Conservation (phyloP, 2,113 vertebrate genomes). For the Bungarus multicinctus region DNA sequence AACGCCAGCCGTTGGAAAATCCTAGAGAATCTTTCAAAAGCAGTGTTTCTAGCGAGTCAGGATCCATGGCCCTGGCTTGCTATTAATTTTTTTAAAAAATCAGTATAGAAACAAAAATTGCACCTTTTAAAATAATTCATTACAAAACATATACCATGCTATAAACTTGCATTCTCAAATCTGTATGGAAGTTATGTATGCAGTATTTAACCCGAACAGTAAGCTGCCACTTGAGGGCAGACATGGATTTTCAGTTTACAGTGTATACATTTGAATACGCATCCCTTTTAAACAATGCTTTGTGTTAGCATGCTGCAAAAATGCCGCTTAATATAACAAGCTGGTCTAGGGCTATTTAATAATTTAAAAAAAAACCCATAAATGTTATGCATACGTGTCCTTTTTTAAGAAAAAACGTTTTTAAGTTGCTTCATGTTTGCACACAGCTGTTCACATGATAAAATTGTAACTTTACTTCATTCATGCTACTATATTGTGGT, state of each 20-base stretch:
- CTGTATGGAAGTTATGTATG: conserved; percentile 73
- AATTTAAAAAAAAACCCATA: conserved; percentile 65
- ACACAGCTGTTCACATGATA: conserved; percentile 74
- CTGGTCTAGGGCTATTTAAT: conserved; percentile 78
- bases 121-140: conserved; percentile 66
- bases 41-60: conserved; percentile 8
- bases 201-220: conserved; percentile 76
- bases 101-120: conserved; percentile 54
- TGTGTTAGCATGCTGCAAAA: conserved; percentile 81
- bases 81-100: conserved; percentile 45
- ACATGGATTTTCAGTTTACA: conserved; percentile 78
- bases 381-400: conserved; percentile 78
- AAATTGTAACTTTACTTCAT: conserved; percentile 73
- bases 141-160: conserved; percentile 65
- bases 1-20: conserved; percentile 55
- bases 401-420: conserved; percentile 60
- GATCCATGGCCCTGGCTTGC: conserved; percentile 55
- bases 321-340: conserved; percentile 77
- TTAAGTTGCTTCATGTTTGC: conserved; percentile 79
- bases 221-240: conserved; percentile 68
- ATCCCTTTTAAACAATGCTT: conserved; percentile 75
- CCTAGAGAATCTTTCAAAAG: conserved; percentile 56
- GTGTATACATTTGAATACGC: conserved; percentile 78
- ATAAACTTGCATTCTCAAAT: conserved; percentile 69
- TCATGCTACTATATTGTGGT: conserved; percentile 74